phyloP scores from a whole-genome alignment of 2,888 invertebrate species.

The Keiferia lycopersicella region DNA sequence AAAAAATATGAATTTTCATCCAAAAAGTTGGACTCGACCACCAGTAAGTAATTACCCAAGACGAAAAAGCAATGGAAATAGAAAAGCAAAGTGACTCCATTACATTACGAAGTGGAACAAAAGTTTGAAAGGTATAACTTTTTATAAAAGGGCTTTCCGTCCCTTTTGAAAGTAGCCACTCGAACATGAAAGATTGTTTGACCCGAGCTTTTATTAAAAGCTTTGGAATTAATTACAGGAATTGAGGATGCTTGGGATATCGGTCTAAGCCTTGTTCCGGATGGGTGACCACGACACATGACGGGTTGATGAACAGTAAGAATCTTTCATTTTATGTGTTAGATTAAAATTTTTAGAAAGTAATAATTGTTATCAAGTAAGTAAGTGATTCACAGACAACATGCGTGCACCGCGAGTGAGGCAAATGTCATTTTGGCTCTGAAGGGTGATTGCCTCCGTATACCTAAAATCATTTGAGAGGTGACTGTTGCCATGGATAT shows the following conservation, averaged over 20 bases:
- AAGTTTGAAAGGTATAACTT: conserved; percentile 51
- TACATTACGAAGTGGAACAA: conserved; percentile 39
- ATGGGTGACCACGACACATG: background rate
- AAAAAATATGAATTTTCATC: no score
- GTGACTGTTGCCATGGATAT: no score
- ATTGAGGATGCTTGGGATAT: background rate
- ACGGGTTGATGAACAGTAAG: background rate
- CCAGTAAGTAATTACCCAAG: conserved; percentile 25
- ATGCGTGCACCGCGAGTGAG: no score
- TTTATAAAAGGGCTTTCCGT: conserved; percentile 40
- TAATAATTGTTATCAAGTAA: no score
- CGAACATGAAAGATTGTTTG: conserved; percentile 50
- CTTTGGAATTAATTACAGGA: conserved; percentile 25
- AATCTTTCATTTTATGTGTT: no score
- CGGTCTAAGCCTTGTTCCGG: background rate
- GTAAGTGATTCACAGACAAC: no score
- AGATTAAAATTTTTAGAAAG: no score
- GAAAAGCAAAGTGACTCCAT: conserved; percentile 40
- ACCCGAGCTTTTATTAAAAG: conserved; percentile 38
- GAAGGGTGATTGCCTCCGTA: no score
- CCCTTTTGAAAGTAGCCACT: conserved; percentile 42
- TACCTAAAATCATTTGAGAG: no score
- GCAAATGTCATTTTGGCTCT: no score
- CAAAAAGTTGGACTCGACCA: background rate
- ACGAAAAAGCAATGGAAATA: conserved; percentile 32